Conservation (phyloP, 2,113 vertebrate species). For the Pelobates fuscus region DNA sequence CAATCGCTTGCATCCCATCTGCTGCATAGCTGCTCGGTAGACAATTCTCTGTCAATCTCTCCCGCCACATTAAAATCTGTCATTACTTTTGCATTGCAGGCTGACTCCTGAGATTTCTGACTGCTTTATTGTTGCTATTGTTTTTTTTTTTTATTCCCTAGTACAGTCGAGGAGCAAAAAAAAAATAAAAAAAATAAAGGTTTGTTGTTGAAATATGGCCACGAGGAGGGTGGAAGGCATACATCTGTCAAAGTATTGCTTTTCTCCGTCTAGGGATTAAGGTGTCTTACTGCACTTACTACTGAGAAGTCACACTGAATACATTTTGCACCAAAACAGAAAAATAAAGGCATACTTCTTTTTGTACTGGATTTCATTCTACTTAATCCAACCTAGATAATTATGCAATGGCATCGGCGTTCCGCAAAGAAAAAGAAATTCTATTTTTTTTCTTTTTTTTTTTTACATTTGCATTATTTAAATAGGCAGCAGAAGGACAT, state of each 20-base stretch:
- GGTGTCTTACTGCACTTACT: conserved; percentile 80
- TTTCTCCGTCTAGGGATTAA: conserved; percentile 90
- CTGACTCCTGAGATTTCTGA: conserved; percentile 89
- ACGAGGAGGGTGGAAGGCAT: conserved; percentile 85
- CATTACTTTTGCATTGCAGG: conserved; percentile 78
- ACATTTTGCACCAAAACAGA: conserved; percentile 78
- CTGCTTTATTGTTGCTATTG: conserved; percentile 78
- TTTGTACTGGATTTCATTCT: conserved; percentile 66
- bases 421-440: conserved; percentile 52
- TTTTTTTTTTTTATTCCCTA: conserved; percentile 65
- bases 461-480: conserved; percentile 63
- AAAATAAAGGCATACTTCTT: conserved; percentile 77
- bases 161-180: conserved; percentile 78
- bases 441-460: too few species aligned
- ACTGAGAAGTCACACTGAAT: conserved; percentile 81
- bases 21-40: conserved; percentile 91
- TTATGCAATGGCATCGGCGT: conserved; percentile 64
- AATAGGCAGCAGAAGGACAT: conserved; percentile 55
- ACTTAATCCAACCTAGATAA: conserved; percentile 68
- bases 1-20: conserved; percentile 98
- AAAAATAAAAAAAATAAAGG: conserved; percentile 78
- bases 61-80: conserved; percentile 89
- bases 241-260: conserved; percentile 95
- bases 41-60: conserved; percentile 96
- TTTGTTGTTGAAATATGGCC: conserved; percentile 84